Evolutionary conservation across 1,140 invertebrate genomes (phyloP).

Genomic region (Oncopodura yosiiana): DNA sequence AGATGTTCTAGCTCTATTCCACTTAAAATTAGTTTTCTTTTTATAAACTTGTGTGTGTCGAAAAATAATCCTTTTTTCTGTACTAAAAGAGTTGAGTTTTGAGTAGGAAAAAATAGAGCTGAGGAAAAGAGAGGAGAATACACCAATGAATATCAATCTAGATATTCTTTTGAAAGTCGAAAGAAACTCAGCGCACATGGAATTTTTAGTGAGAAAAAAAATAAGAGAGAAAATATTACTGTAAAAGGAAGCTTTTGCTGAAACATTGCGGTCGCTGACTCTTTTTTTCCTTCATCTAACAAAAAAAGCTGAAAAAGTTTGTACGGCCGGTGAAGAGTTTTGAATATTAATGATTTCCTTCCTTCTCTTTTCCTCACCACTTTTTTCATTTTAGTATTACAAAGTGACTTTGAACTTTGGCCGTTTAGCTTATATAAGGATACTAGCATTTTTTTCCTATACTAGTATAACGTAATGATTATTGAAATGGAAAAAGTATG

Average conservation of each 20-base stretch:
- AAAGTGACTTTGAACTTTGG: no score
- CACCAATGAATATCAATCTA: constrained; percentile 35
- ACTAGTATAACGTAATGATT: no score
- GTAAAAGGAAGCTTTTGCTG: no score
- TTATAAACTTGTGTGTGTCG: background rate
- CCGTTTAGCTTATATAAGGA: no score
- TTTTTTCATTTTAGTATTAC: background rate
- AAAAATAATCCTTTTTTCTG: background rate
- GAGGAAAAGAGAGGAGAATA: constrained; percentile 12
- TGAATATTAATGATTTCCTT: constrained; percentile 32
- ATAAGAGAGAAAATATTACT: no score
- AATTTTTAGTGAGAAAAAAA: no score
- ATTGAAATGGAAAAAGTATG: no score
- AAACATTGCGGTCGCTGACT: no score
- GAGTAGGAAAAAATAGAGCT: constrained; percentile 15
- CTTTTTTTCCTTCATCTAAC: constrained; percentile 23
- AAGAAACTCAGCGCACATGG: constrained; percentile 30
- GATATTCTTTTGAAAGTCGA: constrained; percentile 35
- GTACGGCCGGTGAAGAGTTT: constrained; percentile 22
- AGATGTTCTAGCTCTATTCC: no score
- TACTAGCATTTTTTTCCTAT: no score
- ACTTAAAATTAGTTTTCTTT: background rate
- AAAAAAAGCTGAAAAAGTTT: constrained; percentile 30
- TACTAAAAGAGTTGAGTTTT: background rate
- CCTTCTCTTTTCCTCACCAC: constrained; percentile 3